A percentile compares a stretch with the other conserved stretches of the same genome.
These are phyloP conservation scores for Diadegma fenestrale DNA, from an alignment of 2,888 invertebrate species.

Conservation along the genomic window DNA sequence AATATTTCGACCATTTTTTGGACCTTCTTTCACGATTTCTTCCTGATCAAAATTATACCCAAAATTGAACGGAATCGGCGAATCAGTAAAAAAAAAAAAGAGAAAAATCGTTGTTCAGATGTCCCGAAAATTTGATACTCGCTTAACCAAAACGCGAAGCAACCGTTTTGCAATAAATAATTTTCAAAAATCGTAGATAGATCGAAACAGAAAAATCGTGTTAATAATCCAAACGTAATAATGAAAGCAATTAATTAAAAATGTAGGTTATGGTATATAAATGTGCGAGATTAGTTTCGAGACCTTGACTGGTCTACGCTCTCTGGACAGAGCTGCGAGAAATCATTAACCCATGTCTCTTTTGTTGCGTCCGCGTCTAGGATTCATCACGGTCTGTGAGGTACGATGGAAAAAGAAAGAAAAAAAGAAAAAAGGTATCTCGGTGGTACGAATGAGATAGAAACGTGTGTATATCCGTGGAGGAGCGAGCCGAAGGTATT, in stretches of 20 bases:
- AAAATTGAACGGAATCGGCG: background rate
- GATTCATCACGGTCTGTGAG: constrained; percentile 37
- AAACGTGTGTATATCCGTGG: constrained; percentile 2
- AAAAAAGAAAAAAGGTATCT: constrained; percentile 19
- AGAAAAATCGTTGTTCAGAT: too few relatives aligned
- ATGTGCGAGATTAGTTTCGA: constrained; percentile 37
- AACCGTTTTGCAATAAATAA: background rate
- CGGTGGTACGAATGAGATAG: constrained; percentile 18
- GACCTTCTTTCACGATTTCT: background rate
- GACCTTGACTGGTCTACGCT: constrained; percentile 29
- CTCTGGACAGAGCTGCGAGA: constrained; percentile 27
- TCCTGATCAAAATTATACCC: background rate
- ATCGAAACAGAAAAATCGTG: background rate
- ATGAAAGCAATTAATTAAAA: constrained; percentile 17
- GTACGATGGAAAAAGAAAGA: constrained; percentile 21
- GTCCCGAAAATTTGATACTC: too few relatives aligned
- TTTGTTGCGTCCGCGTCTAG: constrained; percentile 42
- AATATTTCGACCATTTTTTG: background rate
- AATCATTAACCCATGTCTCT: constrained; percentile 62
- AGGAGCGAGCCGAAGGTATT: constrained; percentile 16
- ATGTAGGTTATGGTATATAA: constrained; percentile 16
- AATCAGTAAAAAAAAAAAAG: too few relatives aligned
- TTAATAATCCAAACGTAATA: constrained; percentile 6
- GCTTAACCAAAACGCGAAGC: too few relatives aligned
- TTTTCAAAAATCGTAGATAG: background rate